Percentiles rank a stretch among this genome's conserved stretches.
Conservation (phyloP, 2,888 invertebrate species). For the Chaitophorus viminalis region DNA sequence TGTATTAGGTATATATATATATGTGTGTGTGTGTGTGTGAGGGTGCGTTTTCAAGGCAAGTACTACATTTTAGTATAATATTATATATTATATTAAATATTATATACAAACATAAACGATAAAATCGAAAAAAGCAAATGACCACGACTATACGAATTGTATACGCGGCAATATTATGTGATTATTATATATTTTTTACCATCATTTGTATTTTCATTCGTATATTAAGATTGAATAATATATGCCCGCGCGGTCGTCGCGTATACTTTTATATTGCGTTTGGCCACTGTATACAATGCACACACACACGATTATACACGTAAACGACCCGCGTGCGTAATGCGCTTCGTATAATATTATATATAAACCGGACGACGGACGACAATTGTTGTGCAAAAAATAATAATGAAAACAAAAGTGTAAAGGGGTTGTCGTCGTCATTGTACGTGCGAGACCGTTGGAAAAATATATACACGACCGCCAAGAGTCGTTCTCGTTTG, state of each 20-base stretch:
- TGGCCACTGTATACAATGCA: not conserved
- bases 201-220: not conserved
- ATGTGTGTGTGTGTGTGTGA: not conserved
- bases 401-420: not conserved
- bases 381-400: not conserved
- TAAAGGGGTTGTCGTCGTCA: constrained; percentile 18
- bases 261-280: not conserved
- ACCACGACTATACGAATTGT: not conserved
- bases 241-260: not conserved
- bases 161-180: too few relatives aligned
- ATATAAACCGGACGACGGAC: too few relatives aligned
- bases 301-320: too few relatives aligned
- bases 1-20: too few relatives aligned
- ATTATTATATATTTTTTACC: not conserved
- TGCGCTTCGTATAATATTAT: not conserved
- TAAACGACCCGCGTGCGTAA: not conserved
- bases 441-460: constrained; percentile 6
- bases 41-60: not conserved
- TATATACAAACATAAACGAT: not conserved
- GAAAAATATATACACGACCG: not conserved
- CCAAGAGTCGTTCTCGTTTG: constrained; percentile 3
- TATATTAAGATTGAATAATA: not conserved
- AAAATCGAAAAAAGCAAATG: not conserved
- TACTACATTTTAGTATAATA: too few relatives aligned
- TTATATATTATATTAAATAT: too few relatives aligned